Percentiles rank a stretch among this genome's conserved stretches.
Evolutionary conservation across 2,888 invertebrate species (phyloP).

Genomic region (Eupeodes latifasciatus): DNA sequence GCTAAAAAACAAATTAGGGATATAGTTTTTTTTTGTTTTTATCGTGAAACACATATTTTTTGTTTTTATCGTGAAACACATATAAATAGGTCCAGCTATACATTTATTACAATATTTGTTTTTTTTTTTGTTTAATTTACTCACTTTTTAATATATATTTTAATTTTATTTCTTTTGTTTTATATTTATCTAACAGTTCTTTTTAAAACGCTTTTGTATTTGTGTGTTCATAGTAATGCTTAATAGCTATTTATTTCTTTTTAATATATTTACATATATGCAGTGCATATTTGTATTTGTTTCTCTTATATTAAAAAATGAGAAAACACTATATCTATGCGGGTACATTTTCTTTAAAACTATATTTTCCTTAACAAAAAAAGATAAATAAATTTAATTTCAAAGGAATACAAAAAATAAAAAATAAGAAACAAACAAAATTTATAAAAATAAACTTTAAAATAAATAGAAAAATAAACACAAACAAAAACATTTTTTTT

Average conservation of each 20-base stretch:
- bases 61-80: slow-evolving; percentile 45
- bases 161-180: slow-evolving; percentile 23
- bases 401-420: not conserved
- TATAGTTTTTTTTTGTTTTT: slow-evolving; percentile 25
- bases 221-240: slow-evolving; percentile 41
- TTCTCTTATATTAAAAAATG: slow-evolving; percentile 37
- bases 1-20: slow-evolving; percentile 23
- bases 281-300: slow-evolving; percentile 56
- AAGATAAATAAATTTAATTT: slow-evolving; percentile 4
- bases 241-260: slow-evolving; percentile 21
- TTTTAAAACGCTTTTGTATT: slow-evolving; percentile 39
- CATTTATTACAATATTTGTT: slow-evolving; percentile 44
- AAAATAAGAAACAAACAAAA: not conserved
- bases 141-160: slow-evolving; percentile 26
- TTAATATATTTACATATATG: slow-evolving; percentile 35
- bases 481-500: slow-evolving; percentile 44
- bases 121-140: slow-evolving; percentile 18
- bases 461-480: not conserved
- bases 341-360: slow-evolving; percentile 45
- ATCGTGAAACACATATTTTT: too few relatives aligned
- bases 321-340: slow-evolving; percentile 45
- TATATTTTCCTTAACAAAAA: slow-evolving; percentile 11
- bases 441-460: not conserved
- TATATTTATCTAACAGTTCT: slow-evolving; percentile 61
- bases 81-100: slow-evolving; percentile 54